Evolutionary conservation across 23 tunicate species (phyloP).

Genomic region (Trididemnum clinides): DNA sequence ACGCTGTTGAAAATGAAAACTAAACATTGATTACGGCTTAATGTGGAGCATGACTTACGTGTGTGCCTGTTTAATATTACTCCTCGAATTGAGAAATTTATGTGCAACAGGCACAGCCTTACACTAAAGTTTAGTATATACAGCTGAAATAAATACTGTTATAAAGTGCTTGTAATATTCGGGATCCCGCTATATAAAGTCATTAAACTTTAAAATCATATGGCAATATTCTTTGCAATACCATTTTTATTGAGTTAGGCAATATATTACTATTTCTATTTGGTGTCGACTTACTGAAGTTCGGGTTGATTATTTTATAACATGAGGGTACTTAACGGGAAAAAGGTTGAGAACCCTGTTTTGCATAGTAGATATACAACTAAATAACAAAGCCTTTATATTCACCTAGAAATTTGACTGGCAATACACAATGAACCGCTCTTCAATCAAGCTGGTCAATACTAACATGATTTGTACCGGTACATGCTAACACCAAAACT

Average conservation of each 20-base stretch:
- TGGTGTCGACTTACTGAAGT: not conserved
- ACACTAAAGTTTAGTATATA: not conserved
- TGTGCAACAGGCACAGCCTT: not conserved
- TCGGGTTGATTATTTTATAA: slow-evolving; percentile 4
- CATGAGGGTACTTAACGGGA: not conserved
- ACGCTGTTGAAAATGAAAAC: not conserved
- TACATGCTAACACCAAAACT: too few relatives aligned
- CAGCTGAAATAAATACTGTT: not conserved
- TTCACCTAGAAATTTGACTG: too few relatives aligned
- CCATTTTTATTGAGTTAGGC: not conserved
- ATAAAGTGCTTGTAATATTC: not conserved
- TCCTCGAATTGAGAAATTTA: too few relatives aligned
- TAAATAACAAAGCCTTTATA: too few relatives aligned
- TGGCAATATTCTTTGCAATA: not conserved
- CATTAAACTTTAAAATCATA: too few relatives aligned
- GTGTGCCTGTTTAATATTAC: not conserved
- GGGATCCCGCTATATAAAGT: too few relatives aligned
- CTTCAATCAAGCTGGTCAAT: too few relatives aligned
- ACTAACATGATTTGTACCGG: too few relatives aligned
- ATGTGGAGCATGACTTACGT: not conserved
- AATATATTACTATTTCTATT: too few relatives aligned
- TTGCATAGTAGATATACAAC: too few relatives aligned
- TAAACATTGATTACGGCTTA: not conserved
- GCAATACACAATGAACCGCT: too few relatives aligned
- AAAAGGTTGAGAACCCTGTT: slow-evolving; percentile 10